Percentiles rank a stretch among this genome's conserved stretches.
phyloP scores from a whole-genome alignment of 2,113 vertebrate species.

The Echinops telfairi region DNA sequence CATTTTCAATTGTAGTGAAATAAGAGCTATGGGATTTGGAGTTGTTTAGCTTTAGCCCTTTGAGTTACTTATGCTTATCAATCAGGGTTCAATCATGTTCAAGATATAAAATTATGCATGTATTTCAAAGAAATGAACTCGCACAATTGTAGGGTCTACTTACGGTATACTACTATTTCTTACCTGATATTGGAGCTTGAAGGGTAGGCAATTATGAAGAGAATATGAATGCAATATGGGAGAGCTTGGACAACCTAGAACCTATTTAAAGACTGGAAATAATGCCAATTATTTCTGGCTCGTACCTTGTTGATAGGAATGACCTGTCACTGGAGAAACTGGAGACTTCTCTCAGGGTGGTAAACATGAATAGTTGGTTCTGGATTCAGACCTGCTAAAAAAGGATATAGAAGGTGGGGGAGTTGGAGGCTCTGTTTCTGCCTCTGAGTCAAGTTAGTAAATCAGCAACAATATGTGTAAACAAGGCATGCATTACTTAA shows the following conservation, averaged over 20 bases:
- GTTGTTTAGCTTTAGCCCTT: neutral
- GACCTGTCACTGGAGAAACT: neutral
- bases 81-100: neutral
- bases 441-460: too few relatives aligned
- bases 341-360: neutral
- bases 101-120: neutral
- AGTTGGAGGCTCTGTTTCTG: neutral
- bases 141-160: neutral
- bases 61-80: neutral
- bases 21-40: neutral
- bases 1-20: neutral
- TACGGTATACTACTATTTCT: neutral
- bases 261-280: neutral
- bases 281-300: fast-evolving
- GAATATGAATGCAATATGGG: neutral
- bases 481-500: neutral
- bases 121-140: too few relatives aligned
- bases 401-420: neutral
- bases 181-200: neutral
- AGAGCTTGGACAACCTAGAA: neutral
- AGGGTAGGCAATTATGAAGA: neutral
- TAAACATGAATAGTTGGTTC: neutral
- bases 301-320: neutral
- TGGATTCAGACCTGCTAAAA: neutral
- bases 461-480: neutral